These are phyloP conservation scores for Glyphotaelius pellucidus DNA, from an alignment of 2,888 invertebrate genomes.

Conservation along the genomic window DNA sequence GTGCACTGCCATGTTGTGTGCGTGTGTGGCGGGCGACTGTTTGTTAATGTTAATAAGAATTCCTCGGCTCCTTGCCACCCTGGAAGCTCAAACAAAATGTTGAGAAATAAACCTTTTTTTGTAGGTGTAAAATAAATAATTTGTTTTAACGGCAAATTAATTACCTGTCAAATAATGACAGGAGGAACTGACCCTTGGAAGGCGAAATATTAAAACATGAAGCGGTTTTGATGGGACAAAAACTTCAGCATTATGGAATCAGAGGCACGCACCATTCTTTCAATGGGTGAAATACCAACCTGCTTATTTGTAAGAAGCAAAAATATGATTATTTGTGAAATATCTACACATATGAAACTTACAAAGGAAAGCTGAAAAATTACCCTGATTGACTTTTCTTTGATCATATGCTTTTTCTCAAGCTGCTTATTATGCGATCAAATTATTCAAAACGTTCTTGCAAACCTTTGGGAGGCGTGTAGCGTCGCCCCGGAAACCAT, in stretches of 20 bases:
- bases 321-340: neutral
- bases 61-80: conserved; percentile 41
- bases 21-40: conserved; percentile 63
- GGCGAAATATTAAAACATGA: neutral
- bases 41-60: conserved; percentile 61
- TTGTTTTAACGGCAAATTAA: neutral
- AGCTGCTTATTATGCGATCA: no score
- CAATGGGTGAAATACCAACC: neutral
- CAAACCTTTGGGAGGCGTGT: no score
- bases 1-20: conserved; percentile 59
- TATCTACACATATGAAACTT: neutral
- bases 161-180: neutral
- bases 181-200: neutral
- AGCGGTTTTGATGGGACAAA: neutral
- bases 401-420: no score
- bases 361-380: no score
- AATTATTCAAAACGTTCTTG: no score
- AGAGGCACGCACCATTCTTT: neutral
- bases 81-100: conserved; percentile 33
- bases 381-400: no score
- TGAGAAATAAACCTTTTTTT: neutral
- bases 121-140: neutral
- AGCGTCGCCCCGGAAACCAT: no score
- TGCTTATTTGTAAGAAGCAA: neutral
- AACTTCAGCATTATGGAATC: neutral